Evolutionary conservation across 2,113 vertebrate genomes (phyloP), one percentile per base, ranked within the genome.

Genomic region (Ictidomys tridecemlineatus): DNA sequence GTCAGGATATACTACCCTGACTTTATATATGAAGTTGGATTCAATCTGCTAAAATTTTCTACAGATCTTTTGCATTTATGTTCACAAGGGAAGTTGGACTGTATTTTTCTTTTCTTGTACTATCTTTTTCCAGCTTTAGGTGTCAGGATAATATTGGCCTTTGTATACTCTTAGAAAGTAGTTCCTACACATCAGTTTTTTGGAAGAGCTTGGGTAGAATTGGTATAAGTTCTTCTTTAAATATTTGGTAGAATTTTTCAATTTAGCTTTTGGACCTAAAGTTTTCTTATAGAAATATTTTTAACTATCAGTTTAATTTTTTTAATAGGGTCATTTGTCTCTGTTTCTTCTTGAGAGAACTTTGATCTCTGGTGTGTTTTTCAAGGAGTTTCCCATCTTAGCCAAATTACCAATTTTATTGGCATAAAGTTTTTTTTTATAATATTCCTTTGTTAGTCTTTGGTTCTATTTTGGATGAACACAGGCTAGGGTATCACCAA

Each of bases 241-340:
- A 20, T 67, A 88, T 93, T 89, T 88, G 48, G 48, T 93, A 88
- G 24, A 73, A 30, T 78, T 87, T 45, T 45, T 93, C n/a, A 72
- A 8, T 58, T 4, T 39, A 84, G 69, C 3, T 67, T 53, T 34
- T n/a, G 28, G 32, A 13, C 74, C 20, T 83, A 63, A 48, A 77
- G 2, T 86, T 83, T 93, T 93, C 86, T 77, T 77, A 6, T 32
- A 69, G 63, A 65, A 87, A 90, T 28, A 56, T 74, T 94, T 80
- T 76, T 34, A 86, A 83, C 53, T 87, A n/a, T 67, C 4, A 9
- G 32, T 76, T 91, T 8, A 69, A 20, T 85, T 95, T 92, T 32
- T 45, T 69, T 79, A 79, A 78, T 77, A 56, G 24, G 22, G 34
- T 91, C 73, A 58, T 87, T 79, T 4, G 2, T 74, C 58, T 61